Percentiles rank a stretch among this genome's conserved stretches.
These are phyloP conservation scores for Sylvia borin DNA, from an alignment of 2,797 vertebrate species.

Conservation along the genomic window DNA sequence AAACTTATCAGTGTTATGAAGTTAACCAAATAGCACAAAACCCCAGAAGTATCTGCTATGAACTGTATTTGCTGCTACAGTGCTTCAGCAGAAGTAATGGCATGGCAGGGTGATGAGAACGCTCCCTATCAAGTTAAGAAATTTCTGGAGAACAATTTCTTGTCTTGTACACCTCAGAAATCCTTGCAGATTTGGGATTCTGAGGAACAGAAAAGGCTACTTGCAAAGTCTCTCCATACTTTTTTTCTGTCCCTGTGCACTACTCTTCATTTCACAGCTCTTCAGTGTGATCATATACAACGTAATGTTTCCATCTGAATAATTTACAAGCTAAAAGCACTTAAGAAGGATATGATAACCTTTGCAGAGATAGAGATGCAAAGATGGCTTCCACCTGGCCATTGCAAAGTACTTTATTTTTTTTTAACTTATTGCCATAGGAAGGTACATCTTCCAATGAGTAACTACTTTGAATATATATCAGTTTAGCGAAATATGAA, in stretches of 20 bases:
- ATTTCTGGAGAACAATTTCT: not conserved
- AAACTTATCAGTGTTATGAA: not conserved
- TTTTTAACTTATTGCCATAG: not conserved
- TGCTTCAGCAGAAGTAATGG: not conserved
- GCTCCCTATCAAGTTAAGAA: not conserved
- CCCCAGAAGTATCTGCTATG: not conserved
- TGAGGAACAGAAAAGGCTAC: not conserved
- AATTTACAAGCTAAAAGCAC: slow-evolving; percentile 2
- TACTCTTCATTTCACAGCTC: not conserved
- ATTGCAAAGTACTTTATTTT: not conserved
- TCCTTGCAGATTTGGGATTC: not conserved
- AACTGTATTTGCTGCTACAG: not conserved
- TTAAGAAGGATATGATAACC: not conserved
- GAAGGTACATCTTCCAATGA: not conserved
- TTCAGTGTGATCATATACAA: not conserved
- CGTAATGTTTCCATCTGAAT: not conserved
- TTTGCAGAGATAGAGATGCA: not conserved
- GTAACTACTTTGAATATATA: not conserved
- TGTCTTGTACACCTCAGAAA: not conserved
- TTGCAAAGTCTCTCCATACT: not conserved
- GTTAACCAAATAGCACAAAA: not conserved
- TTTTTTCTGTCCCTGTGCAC: not conserved
- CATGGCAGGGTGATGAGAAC: not conserved
- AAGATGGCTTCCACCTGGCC: not conserved
- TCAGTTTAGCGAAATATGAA: not conserved